phyloP scores from a whole-genome alignment of 1,140 invertebrate species.

The Streblospio benedicti region DNA sequence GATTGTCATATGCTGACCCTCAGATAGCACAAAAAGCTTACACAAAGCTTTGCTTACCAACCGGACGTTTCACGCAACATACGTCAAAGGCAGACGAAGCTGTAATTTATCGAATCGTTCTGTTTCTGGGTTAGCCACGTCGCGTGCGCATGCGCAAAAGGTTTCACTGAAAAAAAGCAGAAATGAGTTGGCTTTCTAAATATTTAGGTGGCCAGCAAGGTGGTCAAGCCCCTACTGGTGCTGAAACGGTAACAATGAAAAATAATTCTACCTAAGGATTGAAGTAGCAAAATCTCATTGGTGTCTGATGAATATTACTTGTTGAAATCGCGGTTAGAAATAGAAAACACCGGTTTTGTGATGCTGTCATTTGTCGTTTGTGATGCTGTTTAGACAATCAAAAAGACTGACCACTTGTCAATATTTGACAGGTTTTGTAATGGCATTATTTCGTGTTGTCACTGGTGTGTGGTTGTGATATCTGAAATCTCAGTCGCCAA shows the following conservation, averaged over 20 bases:
- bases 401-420: neutral
- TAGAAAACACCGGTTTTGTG: constrained; percentile 12
- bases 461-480: too few relatives aligned
- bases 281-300: neutral
- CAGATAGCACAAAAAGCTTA: neutral
- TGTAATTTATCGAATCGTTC: neutral
- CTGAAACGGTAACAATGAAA: constrained; percentile 65
- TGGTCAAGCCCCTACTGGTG: constrained; percentile 63
- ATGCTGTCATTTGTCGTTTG: neutral
- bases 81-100: neutral
- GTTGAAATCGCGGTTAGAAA: constrained; percentile 10
- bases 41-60: neutral
- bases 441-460: too few relatives aligned
- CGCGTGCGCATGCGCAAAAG: constrained; percentile 34
- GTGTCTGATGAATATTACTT: neutral
- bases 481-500: too few relatives aligned
- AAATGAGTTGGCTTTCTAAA: constrained; percentile 42
- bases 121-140: constrained; percentile 23
- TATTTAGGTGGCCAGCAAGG: constrained; percentile 65
- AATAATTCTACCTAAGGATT: neutral
- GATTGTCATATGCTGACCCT: neutral
- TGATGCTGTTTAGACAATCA: neutral
- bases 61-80: neutral
- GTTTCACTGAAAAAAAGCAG: constrained; percentile 25
- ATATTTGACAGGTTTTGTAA: neutral